Percentiles rank a stretch among this genome's conserved stretches.
Conservation (phyloP, 1,140 invertebrate species). For the Chelonus insularis region DNA sequence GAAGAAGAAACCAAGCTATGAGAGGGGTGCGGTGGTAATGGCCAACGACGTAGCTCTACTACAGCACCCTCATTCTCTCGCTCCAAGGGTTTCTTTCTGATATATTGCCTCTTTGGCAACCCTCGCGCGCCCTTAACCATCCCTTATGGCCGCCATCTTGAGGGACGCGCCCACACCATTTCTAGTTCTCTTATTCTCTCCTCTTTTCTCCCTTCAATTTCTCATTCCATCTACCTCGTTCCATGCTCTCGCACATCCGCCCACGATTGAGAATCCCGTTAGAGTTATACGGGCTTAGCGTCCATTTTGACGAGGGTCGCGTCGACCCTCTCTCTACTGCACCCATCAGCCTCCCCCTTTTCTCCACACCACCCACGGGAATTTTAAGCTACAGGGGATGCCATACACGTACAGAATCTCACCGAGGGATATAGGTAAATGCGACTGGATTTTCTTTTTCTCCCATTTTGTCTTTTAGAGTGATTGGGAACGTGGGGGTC, state of each 20-base stretch:
- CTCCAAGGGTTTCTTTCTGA: constrained; percentile 37
- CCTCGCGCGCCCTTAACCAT: constrained; percentile 54
- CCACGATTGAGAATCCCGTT: constrained; percentile 60
- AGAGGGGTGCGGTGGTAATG: constrained; percentile 27
- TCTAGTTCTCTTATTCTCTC: constrained; percentile 2
- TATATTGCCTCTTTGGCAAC: constrained; percentile 54
- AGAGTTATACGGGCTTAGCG: constrained; percentile 59
- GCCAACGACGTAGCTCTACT: constrained; percentile 33
- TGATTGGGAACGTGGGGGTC: too few species aligned
- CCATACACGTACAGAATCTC: constrained; percentile 4
- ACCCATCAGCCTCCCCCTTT: not conserved
- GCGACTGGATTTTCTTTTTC: not conserved
- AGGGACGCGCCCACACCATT: constrained; percentile 46
- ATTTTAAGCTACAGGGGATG: constrained; percentile 2
- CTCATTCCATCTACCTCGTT: too few species aligned
- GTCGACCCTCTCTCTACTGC: constrained; percentile 36
- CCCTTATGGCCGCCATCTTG: constrained; percentile 60
- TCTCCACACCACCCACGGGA: constrained; percentile 10
- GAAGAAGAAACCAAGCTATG: constrained; percentile 20
- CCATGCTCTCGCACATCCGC: constrained; percentile 47
- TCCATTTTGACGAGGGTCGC: constrained; percentile 56
- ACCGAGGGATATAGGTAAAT: not conserved
- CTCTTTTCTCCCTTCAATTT: constrained; percentile 25
- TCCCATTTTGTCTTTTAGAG: too few species aligned
- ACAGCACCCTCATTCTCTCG: constrained; percentile 15